Conservation (phyloP, 2,113 vertebrate genomes). For the Oxygymnocypris stewartii region DNA sequence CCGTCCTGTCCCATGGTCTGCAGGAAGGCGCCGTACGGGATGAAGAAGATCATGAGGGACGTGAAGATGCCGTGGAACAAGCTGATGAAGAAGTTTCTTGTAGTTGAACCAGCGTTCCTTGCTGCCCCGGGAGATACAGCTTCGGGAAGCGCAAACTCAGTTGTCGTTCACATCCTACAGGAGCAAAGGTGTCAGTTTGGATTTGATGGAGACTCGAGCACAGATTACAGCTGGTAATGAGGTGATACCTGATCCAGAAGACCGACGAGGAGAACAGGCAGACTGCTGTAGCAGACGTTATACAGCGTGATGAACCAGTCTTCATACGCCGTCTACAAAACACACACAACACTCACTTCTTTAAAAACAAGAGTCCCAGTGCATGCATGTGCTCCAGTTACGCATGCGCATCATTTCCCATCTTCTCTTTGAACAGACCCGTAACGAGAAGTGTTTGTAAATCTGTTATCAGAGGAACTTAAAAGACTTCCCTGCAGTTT, state of each 20-base stretch:
- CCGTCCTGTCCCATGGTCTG: constrained; percentile 95
- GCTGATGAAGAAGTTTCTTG: constrained; percentile 90
- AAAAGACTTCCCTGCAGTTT: too few relatives aligned
- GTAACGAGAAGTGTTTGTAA: not conserved
- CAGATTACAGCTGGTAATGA: not conserved
- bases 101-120: constrained; percentile 90
- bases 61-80: constrained; percentile 88
- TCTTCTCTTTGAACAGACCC: too few relatives aligned
- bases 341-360: not conserved
- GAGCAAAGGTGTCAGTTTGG: not conserved
- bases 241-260: constrained; percentile 89
- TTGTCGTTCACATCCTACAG: constrained; percentile 92
- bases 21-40: constrained; percentile 90
- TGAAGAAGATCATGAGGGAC: constrained; percentile 93
- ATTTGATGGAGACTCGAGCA: not conserved
- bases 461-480: too few relatives aligned
- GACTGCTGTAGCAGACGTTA: constrained; percentile 90
- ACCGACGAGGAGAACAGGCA: constrained; percentile 92
- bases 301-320: constrained; percentile 98
- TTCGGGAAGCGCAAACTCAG: constrained; percentile 88
- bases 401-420: too few relatives aligned
- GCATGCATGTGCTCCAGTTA: too few relatives aligned
- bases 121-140: constrained; percentile 87
- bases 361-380: not conserved
- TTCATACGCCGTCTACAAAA: constrained; percentile 83